Evolutionary conservation across 2,888 invertebrate genomes (phyloP).

Genomic region (Drosophila meridionalis): DNA sequence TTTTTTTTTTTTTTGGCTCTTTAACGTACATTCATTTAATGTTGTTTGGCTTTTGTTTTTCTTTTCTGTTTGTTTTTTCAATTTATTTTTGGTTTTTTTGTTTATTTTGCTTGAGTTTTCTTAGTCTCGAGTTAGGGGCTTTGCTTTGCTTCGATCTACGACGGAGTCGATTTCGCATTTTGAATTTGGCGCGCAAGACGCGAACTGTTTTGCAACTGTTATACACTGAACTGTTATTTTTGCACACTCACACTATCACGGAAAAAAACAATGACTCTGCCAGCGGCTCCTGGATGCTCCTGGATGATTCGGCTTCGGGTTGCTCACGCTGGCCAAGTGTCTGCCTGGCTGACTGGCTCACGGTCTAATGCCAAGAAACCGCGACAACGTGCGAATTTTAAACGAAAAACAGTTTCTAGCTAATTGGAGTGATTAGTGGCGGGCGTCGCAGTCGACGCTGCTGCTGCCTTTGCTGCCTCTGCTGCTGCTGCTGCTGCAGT

Average conservation of each 20-base stretch:
- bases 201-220: background rate
- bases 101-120: background rate
- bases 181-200: conserved; percentile 41
- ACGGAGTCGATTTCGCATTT: conserved; percentile 17
- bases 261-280: conserved; percentile 18
- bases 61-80: conserved; percentile 32
- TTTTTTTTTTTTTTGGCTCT: conserved; percentile 28
- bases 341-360: conserved; percentile 61
- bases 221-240: conserved; percentile 1
- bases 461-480: background rate
- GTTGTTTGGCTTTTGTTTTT: background rate
- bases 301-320: background rate
- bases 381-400: conserved; percentile 82
- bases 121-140: background rate
- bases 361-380: conserved; percentile 81
- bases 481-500: conserved; percentile 11
- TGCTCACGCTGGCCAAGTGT: conserved; percentile 46
- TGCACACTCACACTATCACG: conserved; percentile 28
- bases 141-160: background rate
- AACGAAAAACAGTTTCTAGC: conserved; percentile 78
- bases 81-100: conserved; percentile 17
- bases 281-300: conserved; percentile 19
- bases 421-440: conserved; percentile 76
- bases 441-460: conserved; percentile 47
- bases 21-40: conserved; percentile 28